Evolutionary conservation across 2,888 invertebrate genomes (phyloP).

Genomic region (Eristalis tenax): DNA sequence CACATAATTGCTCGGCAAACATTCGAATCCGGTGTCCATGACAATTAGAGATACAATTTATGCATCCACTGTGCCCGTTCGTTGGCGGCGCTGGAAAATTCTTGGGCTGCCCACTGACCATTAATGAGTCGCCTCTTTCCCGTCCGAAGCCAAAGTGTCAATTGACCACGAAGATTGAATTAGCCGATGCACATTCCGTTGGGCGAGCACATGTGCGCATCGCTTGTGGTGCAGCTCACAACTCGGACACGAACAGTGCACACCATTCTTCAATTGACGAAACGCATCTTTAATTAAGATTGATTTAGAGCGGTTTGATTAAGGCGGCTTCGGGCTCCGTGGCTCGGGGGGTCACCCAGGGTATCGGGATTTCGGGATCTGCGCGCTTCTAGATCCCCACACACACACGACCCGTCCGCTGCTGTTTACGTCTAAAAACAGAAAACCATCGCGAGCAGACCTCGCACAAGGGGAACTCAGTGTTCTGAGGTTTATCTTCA

Average conservation of each 20-base stretch:
- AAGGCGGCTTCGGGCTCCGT: constrained; percentile 39
- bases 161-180: constrained; percentile 70
- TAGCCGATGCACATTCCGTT: constrained; percentile 64
- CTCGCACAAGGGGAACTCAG: constrained; percentile 20
- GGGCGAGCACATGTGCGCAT: neutral
- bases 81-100: neutral
- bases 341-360: constrained; percentile 37
- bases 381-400: neutral
- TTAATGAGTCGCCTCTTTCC: constrained; percentile 29
- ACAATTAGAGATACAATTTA: constrained; percentile 59
- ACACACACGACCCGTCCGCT: neutral
- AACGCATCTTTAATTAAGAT: constrained; percentile 60
- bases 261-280: constrained; percentile 49
- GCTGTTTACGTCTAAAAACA: constrained; percentile 40
- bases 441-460: constrained; percentile 16
- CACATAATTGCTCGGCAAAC: constrained; percentile 1
- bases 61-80: constrained; percentile 10
- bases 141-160: constrained; percentile 65
- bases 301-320: constrained; percentile 68
- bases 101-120: constrained; percentile 31
- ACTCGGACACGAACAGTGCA: neutral
- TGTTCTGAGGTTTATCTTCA: constrained; percentile 9
- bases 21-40: constrained; percentile 3
- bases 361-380: constrained; percentile 46
- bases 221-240: neutral